These are phyloP conservation scores for Sesamia inferens DNA, from an alignment of 2,888 invertebrate genomes.

Conservation along the genomic window DNA sequence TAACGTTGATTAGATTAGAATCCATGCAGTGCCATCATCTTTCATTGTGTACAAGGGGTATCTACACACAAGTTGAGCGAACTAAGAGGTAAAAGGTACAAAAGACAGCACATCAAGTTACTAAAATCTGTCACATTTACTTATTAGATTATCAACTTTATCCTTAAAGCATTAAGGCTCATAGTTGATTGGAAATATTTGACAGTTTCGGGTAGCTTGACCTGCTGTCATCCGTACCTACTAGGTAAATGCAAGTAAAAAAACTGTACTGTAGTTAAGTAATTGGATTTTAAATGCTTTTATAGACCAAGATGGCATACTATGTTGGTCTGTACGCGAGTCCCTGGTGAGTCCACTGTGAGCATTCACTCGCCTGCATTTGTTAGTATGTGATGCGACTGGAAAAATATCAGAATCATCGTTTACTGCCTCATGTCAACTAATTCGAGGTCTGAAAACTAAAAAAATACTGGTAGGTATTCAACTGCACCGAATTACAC, in stretches of 20 bases:
- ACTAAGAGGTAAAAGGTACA: neutral
- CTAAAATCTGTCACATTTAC: no score
- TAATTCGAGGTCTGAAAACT: no score
- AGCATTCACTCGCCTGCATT: neutral
- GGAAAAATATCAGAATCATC: neutral
- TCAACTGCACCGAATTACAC: no score
- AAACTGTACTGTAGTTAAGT: neutral
- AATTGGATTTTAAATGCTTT: conserved; percentile 28
- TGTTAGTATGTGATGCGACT: neutral
- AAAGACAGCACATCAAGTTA: no score
- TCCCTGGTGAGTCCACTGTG: neutral
- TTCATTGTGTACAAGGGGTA: neutral
- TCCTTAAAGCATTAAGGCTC: no score
- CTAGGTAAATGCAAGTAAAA: conserved; percentile 13
- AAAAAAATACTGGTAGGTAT: no score
- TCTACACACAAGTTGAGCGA: neutral
- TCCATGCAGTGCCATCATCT: neutral
- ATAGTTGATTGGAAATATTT: no score
- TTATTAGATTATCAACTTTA: no score
- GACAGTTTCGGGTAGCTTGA: no score
- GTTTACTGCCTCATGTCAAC: neutral
- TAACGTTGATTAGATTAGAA: neutral
- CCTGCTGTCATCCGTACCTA: no score
- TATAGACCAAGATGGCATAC: neutral
- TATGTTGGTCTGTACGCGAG: neutral